phyloP scores from a whole-genome alignment of 2,888 invertebrate genomes.

The Ephialtes manifestator region DNA sequence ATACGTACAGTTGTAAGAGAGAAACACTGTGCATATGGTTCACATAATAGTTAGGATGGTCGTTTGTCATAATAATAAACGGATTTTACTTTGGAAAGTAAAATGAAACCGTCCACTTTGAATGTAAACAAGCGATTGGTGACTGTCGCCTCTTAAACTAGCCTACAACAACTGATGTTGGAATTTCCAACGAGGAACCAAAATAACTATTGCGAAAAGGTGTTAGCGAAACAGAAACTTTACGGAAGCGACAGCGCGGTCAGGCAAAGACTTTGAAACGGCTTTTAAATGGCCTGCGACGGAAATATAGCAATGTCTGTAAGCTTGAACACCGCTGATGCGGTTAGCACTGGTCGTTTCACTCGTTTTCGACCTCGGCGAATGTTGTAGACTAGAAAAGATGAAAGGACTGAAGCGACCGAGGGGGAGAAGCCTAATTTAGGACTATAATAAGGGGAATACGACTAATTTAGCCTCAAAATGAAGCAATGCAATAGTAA shows the following conservation, averaged over 20 bases:
- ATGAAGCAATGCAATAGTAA: neutral
- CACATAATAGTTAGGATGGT: neutral
- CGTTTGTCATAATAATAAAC: neutral
- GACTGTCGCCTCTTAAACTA: neutral
- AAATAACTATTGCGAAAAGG: slow-evolving; percentile 25
- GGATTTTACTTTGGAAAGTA: neutral
- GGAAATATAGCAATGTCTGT: slow-evolving; percentile 38
- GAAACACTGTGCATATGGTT: neutral
- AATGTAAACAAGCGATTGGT: too few relatives aligned
- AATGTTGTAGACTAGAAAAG: slow-evolving; percentile 27
- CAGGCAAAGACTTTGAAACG: slow-evolving; percentile 49
- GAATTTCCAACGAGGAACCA: neutral
- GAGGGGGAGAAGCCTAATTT: slow-evolving; percentile 13
- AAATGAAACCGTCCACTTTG: neutral
- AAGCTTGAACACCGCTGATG: slow-evolving; percentile 22
- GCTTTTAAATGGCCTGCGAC: slow-evolving; percentile 55
- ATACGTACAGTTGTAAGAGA: neutral
- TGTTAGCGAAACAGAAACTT: slow-evolving; percentile 26
- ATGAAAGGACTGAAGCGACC: slow-evolving; percentile 26
- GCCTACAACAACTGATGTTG: neutral
- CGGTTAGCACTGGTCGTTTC: slow-evolving; percentile 24
- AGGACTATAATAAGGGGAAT: neutral
- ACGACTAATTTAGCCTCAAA: slow-evolving; percentile 1
- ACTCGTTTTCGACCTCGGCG: slow-evolving; percentile 20
- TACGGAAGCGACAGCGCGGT: slow-evolving; percentile 22